A percentile compares a stretch with the other conserved stretches of the same genome.
phyloP scores from a whole-genome alignment of 2,888 invertebrate species.

The Dyspetes luteomarginatus region DNA sequence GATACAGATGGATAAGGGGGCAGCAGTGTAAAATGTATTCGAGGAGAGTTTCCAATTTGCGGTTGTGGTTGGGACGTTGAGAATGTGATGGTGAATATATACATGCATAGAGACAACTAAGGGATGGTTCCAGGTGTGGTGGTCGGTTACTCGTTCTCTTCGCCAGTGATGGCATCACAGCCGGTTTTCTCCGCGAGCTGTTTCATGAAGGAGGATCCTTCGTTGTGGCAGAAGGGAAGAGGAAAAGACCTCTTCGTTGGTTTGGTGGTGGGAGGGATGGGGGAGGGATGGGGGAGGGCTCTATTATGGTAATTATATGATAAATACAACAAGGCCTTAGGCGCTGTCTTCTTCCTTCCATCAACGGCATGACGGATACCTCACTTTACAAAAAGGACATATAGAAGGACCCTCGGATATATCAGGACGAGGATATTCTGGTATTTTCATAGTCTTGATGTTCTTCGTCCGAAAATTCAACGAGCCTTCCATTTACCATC shows the following conservation, averaged over 20 bases:
- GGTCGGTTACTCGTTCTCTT: slow-evolving; percentile 39
- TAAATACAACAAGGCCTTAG: slow-evolving; percentile 83
- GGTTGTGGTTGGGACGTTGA: slow-evolving; percentile 75
- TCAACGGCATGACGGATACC: slow-evolving; percentile 64
- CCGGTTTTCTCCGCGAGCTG: slow-evolving; percentile 14
- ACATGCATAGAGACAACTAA: not conserved
- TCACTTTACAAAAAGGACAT: slow-evolving; percentile 27
- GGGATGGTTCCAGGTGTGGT: slow-evolving; percentile 53
- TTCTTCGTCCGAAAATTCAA: slow-evolving; percentile 44
- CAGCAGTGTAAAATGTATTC: slow-evolving; percentile 77
- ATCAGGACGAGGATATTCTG: slow-evolving; percentile 23
- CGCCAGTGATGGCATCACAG: slow-evolving; percentile 36
- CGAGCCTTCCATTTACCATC: slow-evolving; percentile 16
- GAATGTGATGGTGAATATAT: slow-evolving; percentile 51
- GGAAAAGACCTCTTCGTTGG: too few relatives aligned
- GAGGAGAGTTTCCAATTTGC: slow-evolving; percentile 81
- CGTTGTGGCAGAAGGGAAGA: slow-evolving; percentile 20
- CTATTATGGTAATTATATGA: slow-evolving; percentile 84
- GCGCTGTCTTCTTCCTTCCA: slow-evolving; percentile 77
- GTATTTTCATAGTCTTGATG: slow-evolving; percentile 22
- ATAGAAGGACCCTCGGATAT: slow-evolving; percentile 23
- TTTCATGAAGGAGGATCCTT: slow-evolving; percentile 17
- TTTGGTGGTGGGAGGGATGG: slow-evolving; percentile 66
- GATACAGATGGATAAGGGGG: not conserved
- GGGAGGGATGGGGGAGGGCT: slow-evolving; percentile 69